phyloP scores from a whole-genome alignment of 2,113 vertebrate species.

The Heterotilapia buettikoferi region DNA sequence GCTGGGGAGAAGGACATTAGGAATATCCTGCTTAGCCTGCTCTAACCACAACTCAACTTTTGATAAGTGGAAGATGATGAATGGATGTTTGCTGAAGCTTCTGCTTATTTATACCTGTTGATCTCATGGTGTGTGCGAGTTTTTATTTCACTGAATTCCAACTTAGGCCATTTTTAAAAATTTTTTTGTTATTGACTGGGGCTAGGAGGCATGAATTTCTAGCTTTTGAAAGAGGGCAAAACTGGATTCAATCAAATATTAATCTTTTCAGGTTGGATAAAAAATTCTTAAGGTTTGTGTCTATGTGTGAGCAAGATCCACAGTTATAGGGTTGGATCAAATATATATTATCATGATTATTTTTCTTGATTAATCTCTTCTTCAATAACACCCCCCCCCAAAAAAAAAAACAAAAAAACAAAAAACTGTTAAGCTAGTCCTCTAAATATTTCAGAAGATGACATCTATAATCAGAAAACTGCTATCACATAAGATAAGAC shows the following conservation, averaged over 20 bases:
- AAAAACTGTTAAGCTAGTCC: neutral
- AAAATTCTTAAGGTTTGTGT: neutral
- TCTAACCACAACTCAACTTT: neutral
- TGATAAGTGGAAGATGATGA: neutral
- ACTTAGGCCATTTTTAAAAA: neutral
- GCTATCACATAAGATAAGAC: neutral
- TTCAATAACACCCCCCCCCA: neutral
- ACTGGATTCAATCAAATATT: neutral
- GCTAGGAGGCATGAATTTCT: neutral
- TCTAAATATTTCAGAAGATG: neutral
- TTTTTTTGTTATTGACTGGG: neutral
- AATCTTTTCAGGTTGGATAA: neutral
- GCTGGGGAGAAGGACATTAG: neutral
- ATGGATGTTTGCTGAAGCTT: neutral
- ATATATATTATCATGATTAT: neutral
- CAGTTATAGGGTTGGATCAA: neutral
- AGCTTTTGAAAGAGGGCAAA: neutral
- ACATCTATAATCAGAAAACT: neutral
- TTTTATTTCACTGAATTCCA: neutral
- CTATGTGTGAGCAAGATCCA: neutral
- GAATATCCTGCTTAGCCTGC: neutral
- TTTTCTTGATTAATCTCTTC: neutral
- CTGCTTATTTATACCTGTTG: neutral
- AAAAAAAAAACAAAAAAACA: neutral
- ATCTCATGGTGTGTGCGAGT: neutral